These are phyloP conservation scores for Pseudochromis fuscus DNA, from an alignment of 2,797 vertebrate species.

Conservation along the genomic window DNA sequence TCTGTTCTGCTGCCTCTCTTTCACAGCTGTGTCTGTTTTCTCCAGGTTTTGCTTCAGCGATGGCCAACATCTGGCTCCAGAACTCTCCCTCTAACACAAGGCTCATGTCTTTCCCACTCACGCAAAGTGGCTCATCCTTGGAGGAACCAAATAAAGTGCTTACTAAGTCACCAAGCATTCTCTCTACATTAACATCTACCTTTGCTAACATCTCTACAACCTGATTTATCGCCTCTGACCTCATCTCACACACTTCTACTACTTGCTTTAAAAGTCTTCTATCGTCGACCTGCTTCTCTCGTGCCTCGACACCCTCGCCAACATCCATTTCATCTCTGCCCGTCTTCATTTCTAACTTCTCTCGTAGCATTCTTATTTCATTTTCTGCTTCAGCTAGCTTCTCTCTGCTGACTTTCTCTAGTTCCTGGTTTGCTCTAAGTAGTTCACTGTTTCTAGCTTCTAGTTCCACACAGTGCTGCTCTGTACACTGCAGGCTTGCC, in stretches of 20 bases:
- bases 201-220: slow-evolving; percentile 81
- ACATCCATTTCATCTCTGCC: slow-evolving; percentile 49
- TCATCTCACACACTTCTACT: slow-evolving; percentile 78
- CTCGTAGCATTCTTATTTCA: slow-evolving; percentile 66
- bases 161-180: slow-evolving; percentile 67
- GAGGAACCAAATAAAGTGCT: slow-evolving; percentile 72
- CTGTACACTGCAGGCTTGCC: slow-evolving; percentile 62
- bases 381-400: slow-evolving; percentile 75
- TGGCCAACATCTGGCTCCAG: slow-evolving; percentile 77
- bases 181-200: slow-evolving; percentile 73
- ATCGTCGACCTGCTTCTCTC: slow-evolving; percentile 65
- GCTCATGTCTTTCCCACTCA: slow-evolving; percentile 59
- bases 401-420: slow-evolving; percentile 62
- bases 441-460: slow-evolving; percentile 76
- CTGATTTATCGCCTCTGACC: slow-evolving; percentile 76
- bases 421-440: slow-evolving; percentile 67
- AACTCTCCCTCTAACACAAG: slow-evolving; percentile 81
- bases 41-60: slow-evolving; percentile 39
- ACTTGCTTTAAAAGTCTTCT: slow-evolving; percentile 77
- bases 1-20: slow-evolving; percentile 63
- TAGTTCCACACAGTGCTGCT: slow-evolving; percentile 75
- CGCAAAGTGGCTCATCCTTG: slow-evolving; percentile 53
- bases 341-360: slow-evolving; percentile 63
- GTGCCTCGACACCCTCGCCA: slow-evolving; percentile 46
- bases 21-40: slow-evolving; percentile 45